Base-by-base conservation (phyloP, 2,113 vertebrate genomes). In the rabbit (Oryctolagus cuniculus) region DNA sequence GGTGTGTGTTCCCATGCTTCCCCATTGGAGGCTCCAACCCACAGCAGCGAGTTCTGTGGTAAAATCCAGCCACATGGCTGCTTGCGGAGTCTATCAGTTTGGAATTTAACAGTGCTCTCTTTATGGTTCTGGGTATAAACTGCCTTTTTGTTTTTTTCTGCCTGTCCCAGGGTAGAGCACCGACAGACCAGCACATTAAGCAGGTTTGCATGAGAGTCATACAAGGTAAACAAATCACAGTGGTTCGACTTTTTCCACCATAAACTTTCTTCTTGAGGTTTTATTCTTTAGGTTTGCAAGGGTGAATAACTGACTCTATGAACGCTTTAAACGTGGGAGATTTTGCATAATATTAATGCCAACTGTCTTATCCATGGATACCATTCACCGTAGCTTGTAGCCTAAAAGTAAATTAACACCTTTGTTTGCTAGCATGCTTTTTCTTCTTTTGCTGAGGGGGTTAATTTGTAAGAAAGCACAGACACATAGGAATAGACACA, bases 121-220 rank as follows among this genome's bases (percentile, higher is more conserved):
- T 92, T 82, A 9, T 77, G 63, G 27, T 78, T 31, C 19, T 8
- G 0, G 0, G 8, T 29, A 58, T 80, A 77, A 84, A 93, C 24
- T 61, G 0, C 12, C 27, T 8, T 74, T 73, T 44, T 44, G 44
- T 58, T 58, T 91, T 44, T 34, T 31, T 78, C 98, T 87, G 97
- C 96, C 97, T 64, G 61, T 91, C 96, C 38, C 96, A 99, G 99
- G 99, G 99, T 66, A 99, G 99, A 98, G 99, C 99, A 94, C 99
- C 99, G 8, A 99, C 98, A 0, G 99, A 99, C 98, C 99, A 99
- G 96, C 99, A 99, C 96, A 99, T 99, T 96, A 99, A 98, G 96
- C 99, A 99, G 98, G 99, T 99, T 83, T 99, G 99, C 98, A 99
- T 99, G 99, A 98, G 99, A 98, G 99, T 99, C 95, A 99, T 99